Evolutionary conservation across 2,888 invertebrate genomes (phyloP), one percentile per base, ranked within the genome.

Genomic region (Lagria hirta): DNA sequence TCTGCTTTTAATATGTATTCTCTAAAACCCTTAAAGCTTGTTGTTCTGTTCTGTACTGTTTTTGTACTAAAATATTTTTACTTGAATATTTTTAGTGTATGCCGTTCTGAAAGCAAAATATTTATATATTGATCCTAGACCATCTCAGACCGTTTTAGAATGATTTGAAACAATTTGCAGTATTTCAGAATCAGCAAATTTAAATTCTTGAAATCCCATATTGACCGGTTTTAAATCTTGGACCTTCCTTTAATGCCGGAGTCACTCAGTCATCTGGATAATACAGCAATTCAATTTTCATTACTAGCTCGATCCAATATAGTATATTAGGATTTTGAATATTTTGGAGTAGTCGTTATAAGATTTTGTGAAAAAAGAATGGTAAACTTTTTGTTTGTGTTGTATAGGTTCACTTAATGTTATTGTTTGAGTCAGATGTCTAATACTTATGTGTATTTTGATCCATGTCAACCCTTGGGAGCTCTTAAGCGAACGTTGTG

Each of bases 121-220:
- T n/a, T n/a, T n/a, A n/a, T n/a, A n/a, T n/a, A n/a, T n/a, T n/a
- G n/a, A n/a, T n/a, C n/a, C n/a, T n/a, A n/a, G n/a, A n/a, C n/a
- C n/a, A n/a, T n/a, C n/a, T n/a, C n/a, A 15, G 8, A 8, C 26
- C 28, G 18, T n/a, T 35, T 36, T 46, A 20, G 13, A n/a, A 33
- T 47, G 42, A 50, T 50, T 51, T 48, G 40, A 50, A 52, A 54
- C 63, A 57, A 63, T 63, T 61, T 64, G 59, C 65, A 64, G 59
- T 66, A 66, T 64, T 60, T 67, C 65, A 64, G 66, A 59, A 66
- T 70, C 70, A 69, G 70, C 70, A 66, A 66, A 66, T 69, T 68
- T 64, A 64, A 67, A 69, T 65, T 62, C 66, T 47, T 40, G 48
- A 68, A 68, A 69, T 69, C 69, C 64, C 58, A 68, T 68, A 68